phyloP scores from a whole-genome alignment of 2,113 vertebrate genomes.

The human (Homo sapiens) region DNA sequence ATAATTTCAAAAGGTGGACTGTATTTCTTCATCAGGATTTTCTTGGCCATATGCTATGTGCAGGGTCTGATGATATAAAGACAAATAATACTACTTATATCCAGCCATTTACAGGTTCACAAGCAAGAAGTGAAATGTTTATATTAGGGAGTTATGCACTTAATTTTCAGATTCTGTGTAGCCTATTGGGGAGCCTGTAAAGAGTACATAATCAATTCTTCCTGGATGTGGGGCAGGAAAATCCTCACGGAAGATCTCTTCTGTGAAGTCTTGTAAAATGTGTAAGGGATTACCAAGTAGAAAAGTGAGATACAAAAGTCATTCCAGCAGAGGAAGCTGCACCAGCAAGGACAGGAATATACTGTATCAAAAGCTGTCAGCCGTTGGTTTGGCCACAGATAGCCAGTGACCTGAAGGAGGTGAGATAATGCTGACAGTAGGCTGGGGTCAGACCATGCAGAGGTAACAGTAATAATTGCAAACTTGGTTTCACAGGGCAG shows the following conservation, averaged over 20 bases:
- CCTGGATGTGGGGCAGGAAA: background rate
- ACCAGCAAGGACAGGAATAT: background rate
- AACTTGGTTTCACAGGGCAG: background rate
- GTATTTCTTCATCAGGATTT: constrained; percentile 22
- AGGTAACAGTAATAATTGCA: background rate
- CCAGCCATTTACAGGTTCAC: background rate
- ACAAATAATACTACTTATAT: background rate
- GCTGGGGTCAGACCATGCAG: background rate
- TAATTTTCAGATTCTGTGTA: constrained; percentile 17
- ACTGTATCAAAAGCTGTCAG: background rate
- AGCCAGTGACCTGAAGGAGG: background rate
- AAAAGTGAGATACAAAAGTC: background rate
- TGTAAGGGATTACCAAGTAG: background rate
- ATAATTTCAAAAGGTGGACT: constrained; percentile 45
- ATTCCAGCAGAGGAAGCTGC: background rate
- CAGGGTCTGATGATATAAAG: background rate
- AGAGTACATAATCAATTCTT: background rate
- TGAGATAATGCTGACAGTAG: background rate
- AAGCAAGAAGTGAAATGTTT: background rate
- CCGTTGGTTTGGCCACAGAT: background rate
- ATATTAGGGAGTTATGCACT: background rate
- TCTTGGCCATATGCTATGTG: background rate
- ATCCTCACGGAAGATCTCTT: background rate
- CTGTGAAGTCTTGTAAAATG: background rate
- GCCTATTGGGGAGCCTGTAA: background rate